A percentile compares a stretch with the other conserved stretches of the same genome.
Evolutionary conservation across 2,113 vertebrate genomes (phyloP).

Genomic region (Apistogramma diplotaenia): DNA sequence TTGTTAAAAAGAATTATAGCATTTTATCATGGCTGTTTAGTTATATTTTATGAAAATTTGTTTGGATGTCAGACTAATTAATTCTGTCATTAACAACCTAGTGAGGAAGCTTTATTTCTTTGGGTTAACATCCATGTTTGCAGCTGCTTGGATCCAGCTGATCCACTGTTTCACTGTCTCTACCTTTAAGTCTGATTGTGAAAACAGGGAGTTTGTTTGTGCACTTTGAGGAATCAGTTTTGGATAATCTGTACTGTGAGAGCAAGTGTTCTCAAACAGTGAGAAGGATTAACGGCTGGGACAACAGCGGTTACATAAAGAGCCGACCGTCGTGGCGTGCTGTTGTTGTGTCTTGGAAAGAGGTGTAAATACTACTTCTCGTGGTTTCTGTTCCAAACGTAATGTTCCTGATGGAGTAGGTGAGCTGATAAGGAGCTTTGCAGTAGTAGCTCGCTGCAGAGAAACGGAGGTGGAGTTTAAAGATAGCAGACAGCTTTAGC

Average conservation of each 20-base stretch:
- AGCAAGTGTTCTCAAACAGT: not conserved
- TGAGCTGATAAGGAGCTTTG: slow-evolving; percentile 48
- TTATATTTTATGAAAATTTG: not conserved
- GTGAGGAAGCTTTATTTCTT: not conserved
- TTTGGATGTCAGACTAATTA: not conserved
- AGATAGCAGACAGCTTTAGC: slow-evolving; percentile 38
- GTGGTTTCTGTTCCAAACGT: slow-evolving; percentile 26
- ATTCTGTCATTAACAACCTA: not conserved
- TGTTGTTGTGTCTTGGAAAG: slow-evolving; percentile 12
- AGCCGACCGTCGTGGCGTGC: not conserved
- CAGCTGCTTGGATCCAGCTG: not conserved
- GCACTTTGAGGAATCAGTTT: not conserved
- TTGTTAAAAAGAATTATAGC: not conserved
- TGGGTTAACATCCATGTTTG: not conserved
- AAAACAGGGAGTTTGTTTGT: not conserved
- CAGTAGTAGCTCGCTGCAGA: not conserved
- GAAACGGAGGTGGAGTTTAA: not conserved
- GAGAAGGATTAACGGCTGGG: not conserved
- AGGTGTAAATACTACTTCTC: slow-evolving; percentile 18
- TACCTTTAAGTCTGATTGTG: not conserved
- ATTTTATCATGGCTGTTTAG: not conserved
- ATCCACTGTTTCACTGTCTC: not conserved
- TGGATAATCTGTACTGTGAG: slow-evolving; percentile 20
- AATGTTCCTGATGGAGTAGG: slow-evolving; percentile 29
- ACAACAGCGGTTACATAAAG: slow-evolving; percentile 4